Percentiles rank a stretch among this genome's conserved stretches.
These are phyloP conservation scores for Montipora sp. DNA, from an alignment of 64 coral and sea anemone species.

Conservation along the genomic window DNA sequence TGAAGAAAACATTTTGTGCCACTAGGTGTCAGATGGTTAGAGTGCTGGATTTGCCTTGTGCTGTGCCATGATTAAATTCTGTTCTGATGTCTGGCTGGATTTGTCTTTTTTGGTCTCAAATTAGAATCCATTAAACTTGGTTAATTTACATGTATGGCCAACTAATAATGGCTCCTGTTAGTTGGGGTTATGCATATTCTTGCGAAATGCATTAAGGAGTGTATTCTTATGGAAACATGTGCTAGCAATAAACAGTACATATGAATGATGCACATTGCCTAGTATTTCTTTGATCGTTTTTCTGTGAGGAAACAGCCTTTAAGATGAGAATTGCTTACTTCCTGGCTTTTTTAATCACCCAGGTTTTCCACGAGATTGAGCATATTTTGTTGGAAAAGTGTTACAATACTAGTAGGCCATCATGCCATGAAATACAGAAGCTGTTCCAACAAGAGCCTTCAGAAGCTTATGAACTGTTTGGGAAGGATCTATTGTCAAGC, in stretches of 20 bases:
- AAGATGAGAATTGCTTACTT: background rate
- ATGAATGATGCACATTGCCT: background rate
- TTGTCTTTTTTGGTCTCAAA: no score
- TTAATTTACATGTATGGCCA: no score
- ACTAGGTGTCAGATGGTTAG: no score
- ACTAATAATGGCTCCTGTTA: no score
- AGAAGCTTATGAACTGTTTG: background rate
- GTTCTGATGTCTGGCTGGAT: no score
- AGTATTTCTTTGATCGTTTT: background rate
- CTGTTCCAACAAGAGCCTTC: background rate
- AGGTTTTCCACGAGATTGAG: constrained; percentile 39
- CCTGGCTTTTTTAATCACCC: background rate
- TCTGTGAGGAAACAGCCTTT: background rate
- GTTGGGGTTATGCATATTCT: no score
- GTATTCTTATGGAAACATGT: no score
- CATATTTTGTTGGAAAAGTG: constrained; percentile 4
- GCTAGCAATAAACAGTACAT: no score
- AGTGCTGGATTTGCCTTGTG: no score
- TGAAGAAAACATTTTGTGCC: background rate
- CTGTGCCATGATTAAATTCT: no score
- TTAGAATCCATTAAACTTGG: no score
- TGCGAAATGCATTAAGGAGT: no score
- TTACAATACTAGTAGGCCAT: background rate
- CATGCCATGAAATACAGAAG: background rate
- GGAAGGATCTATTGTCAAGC: background rate